Conservation (phyloP, 2,113 vertebrate species). For the Psittacus erithacus region DNA sequence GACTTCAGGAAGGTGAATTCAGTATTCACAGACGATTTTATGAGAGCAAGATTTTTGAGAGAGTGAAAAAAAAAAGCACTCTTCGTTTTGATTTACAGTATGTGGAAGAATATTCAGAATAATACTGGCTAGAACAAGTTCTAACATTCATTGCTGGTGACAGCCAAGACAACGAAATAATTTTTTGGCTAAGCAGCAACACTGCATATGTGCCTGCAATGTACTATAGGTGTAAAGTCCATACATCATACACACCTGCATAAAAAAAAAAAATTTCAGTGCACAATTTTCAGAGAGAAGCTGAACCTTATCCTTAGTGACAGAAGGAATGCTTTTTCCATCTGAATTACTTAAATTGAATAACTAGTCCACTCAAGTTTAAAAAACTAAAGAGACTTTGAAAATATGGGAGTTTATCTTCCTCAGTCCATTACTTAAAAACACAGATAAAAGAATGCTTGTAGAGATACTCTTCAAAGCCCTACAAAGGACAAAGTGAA, state of each 20-base stretch:
- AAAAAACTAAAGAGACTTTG: background rate
- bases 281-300: background rate
- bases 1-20: background rate
- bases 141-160: background rate
- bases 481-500: background rate
- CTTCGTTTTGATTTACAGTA: background rate
- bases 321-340: conserved; percentile 1
- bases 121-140: background rate
- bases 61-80: background rate
- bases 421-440: background rate
- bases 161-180: background rate
- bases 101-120: background rate
- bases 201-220: background rate
- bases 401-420: background rate
- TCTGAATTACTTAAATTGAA: background rate
- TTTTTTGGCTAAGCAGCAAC: background rate
- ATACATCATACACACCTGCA: background rate
- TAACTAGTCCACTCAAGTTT: background rate
- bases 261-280: background rate
- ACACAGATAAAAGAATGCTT: background rate
- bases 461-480: background rate
- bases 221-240: background rate
- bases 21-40: background rate
- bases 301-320: background rate
- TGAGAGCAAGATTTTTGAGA: background rate